phyloP scores from a whole-genome alignment of 2,888 invertebrate species.

The Clostera curtula region DNA sequence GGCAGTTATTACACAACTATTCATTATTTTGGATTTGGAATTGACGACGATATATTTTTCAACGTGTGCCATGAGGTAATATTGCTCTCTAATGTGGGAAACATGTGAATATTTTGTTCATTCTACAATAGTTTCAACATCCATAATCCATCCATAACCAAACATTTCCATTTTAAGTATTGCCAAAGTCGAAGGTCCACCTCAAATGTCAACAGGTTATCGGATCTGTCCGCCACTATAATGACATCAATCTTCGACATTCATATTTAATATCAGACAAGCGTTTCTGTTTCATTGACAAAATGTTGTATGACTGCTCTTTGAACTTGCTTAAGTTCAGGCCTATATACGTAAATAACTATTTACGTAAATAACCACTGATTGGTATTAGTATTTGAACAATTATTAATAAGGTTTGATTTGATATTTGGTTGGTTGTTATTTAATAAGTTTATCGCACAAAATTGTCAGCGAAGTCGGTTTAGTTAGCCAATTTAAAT shows the following conservation, averaged over 20 bases:
- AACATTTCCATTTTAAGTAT: slow-evolving; percentile 1
- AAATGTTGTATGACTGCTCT: not conserved
- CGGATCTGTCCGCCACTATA: slow-evolving; percentile 9
- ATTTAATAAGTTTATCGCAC: no score
- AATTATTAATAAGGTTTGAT: no score
- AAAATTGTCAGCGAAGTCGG: no score
- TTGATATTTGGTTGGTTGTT: no score
- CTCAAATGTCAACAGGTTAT: slow-evolving; percentile 11
- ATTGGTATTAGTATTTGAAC: not conserved
- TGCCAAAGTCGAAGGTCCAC: slow-evolving; percentile 1
- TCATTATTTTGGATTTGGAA: not conserved
- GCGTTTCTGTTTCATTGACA: not conserved
- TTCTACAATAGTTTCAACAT: no score
- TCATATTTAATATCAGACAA: not conserved
- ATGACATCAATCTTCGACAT: slow-evolving; percentile 1
- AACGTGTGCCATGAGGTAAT: no score
- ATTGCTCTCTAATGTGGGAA: no score
- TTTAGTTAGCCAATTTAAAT: no score
- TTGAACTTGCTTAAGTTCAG: not conserved
- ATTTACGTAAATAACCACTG: not conserved
- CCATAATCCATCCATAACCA: no score
- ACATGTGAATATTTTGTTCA: no score
- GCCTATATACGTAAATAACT: slow-evolving; percentile 1
- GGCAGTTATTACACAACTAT: not conserved
- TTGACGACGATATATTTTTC: no score